Evolutionary conservation across 2,888 invertebrate genomes (phyloP).

Genomic region (Oxyteleia sp.): DNA sequence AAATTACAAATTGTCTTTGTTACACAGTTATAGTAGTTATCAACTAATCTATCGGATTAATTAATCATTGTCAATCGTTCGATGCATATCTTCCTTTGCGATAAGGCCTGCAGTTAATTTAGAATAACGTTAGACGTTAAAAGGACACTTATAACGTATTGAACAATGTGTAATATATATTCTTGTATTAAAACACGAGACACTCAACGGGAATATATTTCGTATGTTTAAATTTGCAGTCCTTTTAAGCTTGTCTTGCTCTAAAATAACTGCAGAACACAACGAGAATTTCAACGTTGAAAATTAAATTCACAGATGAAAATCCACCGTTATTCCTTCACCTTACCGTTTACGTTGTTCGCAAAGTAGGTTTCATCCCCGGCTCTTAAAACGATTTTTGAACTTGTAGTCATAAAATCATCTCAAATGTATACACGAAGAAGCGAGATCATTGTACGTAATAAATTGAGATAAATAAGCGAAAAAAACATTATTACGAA

Average conservation of each 20-base stretch:
- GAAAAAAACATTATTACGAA: conserved; percentile 53
- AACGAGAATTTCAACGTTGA: background rate
- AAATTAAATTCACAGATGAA: conserved; percentile 33
- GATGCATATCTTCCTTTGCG: background rate
- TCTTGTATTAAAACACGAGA: conserved; percentile 28
- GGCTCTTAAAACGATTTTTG: conserved; percentile 31
- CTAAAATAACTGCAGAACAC: background rate
- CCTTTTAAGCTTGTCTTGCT: conserved; percentile 18
- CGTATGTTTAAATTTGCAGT: conserved; percentile 29
- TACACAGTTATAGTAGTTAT: background rate
- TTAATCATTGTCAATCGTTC: background rate
- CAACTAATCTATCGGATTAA: conserved; percentile 8
- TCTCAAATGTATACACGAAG: conserved; percentile 45
- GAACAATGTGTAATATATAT: conserved; percentile 50
- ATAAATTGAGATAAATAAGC: conserved; percentile 29
- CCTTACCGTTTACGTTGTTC: conserved; percentile 55
- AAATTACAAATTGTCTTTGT: background rate
- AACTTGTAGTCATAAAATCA: conserved; percentile 49
- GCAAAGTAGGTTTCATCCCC: conserved; percentile 41
- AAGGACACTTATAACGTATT: background rate
- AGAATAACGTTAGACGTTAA: conserved; percentile 3
- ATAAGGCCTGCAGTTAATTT: background rate
- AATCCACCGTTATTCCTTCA: conserved; percentile 69
- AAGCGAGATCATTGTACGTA: conserved; percentile 23
- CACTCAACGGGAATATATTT: conserved; percentile 42